These are phyloP conservation scores for Aspidiotus destructor DNA, from an alignment of 2,888 invertebrate species.

Conservation along the genomic window DNA sequence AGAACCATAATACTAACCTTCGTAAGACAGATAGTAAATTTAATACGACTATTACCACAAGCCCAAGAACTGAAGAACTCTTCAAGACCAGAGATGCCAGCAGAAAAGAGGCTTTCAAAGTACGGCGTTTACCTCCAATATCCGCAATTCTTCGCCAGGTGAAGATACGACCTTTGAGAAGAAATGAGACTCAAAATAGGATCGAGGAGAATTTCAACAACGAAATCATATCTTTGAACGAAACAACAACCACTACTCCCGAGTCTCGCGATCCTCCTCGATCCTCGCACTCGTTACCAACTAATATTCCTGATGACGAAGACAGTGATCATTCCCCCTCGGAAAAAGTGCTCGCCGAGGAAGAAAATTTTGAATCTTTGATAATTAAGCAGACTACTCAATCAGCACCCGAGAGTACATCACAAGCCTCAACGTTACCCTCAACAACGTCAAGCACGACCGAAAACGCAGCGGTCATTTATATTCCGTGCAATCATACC, in stretches of 20 bases:
- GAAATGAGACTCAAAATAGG: not conserved
- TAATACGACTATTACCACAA: not conserved
- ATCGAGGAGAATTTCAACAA: not conserved
- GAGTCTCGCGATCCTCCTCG: not conserved
- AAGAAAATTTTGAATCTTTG: slow-evolving; percentile 8
- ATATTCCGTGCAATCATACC: slow-evolving; percentile 17
- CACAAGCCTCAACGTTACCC: not conserved
- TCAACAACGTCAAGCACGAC: not conserved
- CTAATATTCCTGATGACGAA: not conserved
- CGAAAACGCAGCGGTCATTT: slow-evolving; percentile 12
- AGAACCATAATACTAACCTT: too few relatives aligned
- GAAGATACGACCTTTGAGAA: not conserved
- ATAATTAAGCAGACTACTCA: slow-evolving; percentile 11
- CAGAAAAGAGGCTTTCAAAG: slow-evolving; percentile 21
- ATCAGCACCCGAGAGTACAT: not conserved
- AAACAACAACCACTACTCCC: not conserved
- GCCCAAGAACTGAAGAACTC: not conserved
- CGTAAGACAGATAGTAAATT: too few relatives aligned
- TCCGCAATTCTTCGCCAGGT: slow-evolving; percentile 37
- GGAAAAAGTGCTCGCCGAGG: not conserved
- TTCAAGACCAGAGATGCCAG: not conserved
- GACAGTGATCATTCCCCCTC: not conserved
- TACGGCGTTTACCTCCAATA: slow-evolving; percentile 36
- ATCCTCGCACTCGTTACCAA: too few relatives aligned
- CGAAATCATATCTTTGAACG: not conserved